phyloP scores from a whole-genome alignment of 2,113 vertebrate species.

The Cavia porcellus region DNA sequence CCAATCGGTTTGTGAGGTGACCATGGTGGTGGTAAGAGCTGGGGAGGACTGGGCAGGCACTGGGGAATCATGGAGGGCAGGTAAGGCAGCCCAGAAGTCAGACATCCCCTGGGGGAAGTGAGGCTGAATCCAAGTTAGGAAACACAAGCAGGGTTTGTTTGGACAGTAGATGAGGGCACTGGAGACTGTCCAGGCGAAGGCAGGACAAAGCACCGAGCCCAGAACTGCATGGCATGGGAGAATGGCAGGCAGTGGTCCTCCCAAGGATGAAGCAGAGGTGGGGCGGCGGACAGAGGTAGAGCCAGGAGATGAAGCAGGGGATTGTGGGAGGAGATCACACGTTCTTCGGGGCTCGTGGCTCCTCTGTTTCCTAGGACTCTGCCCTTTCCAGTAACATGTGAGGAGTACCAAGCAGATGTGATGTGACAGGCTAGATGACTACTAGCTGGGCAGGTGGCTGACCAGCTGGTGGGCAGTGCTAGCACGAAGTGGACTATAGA shows the following conservation, averaged over 20 bases:
- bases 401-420: not conserved
- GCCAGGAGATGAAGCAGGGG: rapidly evolving
- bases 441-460: not conserved
- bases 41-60: rapidly evolving
- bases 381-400: not conserved
- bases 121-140: not conserved
- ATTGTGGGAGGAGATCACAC: rapidly evolving
- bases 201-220: not conserved
- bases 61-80: not conserved
- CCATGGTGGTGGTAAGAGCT: not conserved
- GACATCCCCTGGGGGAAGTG: not conserved
- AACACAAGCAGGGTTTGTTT: not conserved
- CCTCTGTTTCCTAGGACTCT: not conserved
- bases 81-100: not conserved
- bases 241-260: rapidly evolving
- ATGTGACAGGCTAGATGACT: not conserved
- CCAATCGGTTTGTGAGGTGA: not conserved
- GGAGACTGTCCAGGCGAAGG: not conserved
- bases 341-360: not conserved
- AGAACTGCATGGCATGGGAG: rapidly evolving
- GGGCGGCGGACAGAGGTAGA: too few species aligned
- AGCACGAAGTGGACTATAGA: too few species aligned
- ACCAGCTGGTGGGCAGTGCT: too few species aligned
- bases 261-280: rapidly evolving
- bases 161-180: not conserved